Evolutionary conservation across 2,113 vertebrate species (phyloP).

Genomic region (Neolamprologus toae): DNA sequence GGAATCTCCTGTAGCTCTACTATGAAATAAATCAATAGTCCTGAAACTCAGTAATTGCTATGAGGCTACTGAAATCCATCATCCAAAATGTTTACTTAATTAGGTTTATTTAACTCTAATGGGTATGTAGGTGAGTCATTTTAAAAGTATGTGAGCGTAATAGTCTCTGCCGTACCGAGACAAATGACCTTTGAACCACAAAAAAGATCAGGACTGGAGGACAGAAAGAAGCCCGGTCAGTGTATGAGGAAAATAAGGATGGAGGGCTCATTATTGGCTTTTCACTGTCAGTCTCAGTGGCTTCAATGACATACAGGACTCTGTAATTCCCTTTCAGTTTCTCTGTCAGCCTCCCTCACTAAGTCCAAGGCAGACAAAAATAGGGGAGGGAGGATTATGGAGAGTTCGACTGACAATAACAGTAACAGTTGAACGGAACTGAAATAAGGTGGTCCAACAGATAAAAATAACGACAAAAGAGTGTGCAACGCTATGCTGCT

Average conservation of each 20-base stretch:
- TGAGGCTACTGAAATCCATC: constrained; percentile 25
- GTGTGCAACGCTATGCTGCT: not conserved
- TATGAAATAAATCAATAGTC: constrained; percentile 24
- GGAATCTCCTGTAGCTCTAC: not conserved
- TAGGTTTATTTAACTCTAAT: constrained; percentile 19
- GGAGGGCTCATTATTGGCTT: constrained; percentile 34
- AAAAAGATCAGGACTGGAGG: not conserved
- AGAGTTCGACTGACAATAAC: not conserved
- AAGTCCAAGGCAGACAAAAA: constrained; percentile 5
- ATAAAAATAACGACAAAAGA: constrained; percentile 1
- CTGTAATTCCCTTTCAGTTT: constrained; percentile 31
- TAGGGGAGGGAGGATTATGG: constrained; percentile 16
- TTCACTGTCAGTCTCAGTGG: constrained; percentile 35
- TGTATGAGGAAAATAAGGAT: not conserved
- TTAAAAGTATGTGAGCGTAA: not conserved
- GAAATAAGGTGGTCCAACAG: not conserved
- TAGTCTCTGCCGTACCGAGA: not conserved
- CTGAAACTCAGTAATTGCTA: constrained; percentile 39
- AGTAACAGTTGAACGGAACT: not conserved
- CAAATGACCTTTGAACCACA: constrained; percentile 23
- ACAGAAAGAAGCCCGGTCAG: not conserved
- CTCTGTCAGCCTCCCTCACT: not conserved
- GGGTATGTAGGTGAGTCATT: not conserved
- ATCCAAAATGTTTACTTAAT: constrained; percentile 32
- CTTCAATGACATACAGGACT: constrained; percentile 36